Base-by-base conservation (phyloP, 1,140 invertebrate species). In the Sesamia nonagrioides region DNA sequence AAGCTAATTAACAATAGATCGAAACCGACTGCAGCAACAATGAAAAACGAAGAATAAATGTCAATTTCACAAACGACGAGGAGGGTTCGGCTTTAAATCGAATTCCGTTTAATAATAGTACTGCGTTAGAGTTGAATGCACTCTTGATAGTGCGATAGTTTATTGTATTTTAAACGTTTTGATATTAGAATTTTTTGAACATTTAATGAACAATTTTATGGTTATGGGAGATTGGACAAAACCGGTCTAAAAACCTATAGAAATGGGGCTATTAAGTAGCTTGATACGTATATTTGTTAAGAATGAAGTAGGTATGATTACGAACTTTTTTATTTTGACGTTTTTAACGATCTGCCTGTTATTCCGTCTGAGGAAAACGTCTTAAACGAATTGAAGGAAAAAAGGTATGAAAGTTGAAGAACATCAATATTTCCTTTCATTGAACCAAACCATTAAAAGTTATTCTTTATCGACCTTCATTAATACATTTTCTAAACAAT, bases 11-110 rank as follows among this genome's bases (percentile, higher is more conserved):
- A 93, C 92, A 94, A 94, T 93, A 93, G 91, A 93, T 91, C 90
- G 89, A 90, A 92, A 91, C 87, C 87, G 88, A 91, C 88, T 91
- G 89, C 89, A 90, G 86, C 87, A 92, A 93, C 93, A 94, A 94
- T 94, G 93, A 92, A 94, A 93, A 92, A 94, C 92, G 92, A 94
- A 94, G 91, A 94, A 94, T 94, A 92, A 94, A 94, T 94, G 93
- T 94, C 93, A 94, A 93, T 94, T 93, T 93, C 92, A 92, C 91
- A 92, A 94, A 92, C 92, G 93, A 89, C 90, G 86, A 93, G 89
- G 93, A 94, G 92, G 92, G 92, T 90, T 94, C 91, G 91, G 89
- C 88, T 94, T 94, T 92, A 94, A 94, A 94, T 94, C 93, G 93
- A 94, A 94, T 91, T 91, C 91, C 88, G 89, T 93, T 92, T 94